Conservation (phyloP, 2,888 invertebrate species). For the Pogonocherus hispidulus region DNA sequence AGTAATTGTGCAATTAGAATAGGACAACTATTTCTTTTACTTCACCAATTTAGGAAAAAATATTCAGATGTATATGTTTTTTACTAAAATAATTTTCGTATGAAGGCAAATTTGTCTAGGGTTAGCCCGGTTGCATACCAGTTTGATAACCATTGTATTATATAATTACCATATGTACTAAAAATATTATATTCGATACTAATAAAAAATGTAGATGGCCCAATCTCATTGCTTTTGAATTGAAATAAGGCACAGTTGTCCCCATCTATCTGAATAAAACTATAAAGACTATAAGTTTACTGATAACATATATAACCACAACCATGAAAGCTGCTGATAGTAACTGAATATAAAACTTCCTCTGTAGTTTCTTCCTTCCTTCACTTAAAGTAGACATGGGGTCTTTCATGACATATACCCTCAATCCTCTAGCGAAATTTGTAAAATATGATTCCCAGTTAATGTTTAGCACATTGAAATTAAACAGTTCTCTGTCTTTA, state of each 20-base stretch:
- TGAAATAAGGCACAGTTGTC: not conserved
- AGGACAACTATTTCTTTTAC: too few relatives aligned
- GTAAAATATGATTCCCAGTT: constrained; percentile 83
- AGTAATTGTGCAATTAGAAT: too few relatives aligned
- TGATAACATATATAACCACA: constrained; percentile 36
- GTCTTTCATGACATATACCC: constrained; percentile 85
- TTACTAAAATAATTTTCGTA: too few relatives aligned
- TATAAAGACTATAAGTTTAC: constrained; percentile 39
- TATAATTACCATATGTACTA: too few relatives aligned
- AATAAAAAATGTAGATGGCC: too few relatives aligned
- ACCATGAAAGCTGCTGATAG: constrained; percentile 28
- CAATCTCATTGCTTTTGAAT: too few relatives aligned
- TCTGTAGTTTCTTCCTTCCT: constrained; percentile 72
- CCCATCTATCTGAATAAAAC: constrained; percentile 32
- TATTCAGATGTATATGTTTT: too few relatives aligned
- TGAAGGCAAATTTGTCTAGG: too few relatives aligned
- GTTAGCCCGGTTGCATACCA: too few relatives aligned
- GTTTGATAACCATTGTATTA: too few relatives aligned
- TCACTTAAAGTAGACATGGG: constrained; percentile 79
- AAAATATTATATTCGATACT: too few relatives aligned
- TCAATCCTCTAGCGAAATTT: constrained; percentile 79
- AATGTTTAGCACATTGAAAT: constrained; percentile 80
- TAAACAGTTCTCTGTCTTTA: constrained; percentile 72
- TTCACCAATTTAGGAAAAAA: too few relatives aligned
- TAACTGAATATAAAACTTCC: constrained; percentile 61